These are phyloP conservation scores for Lycophotia porphyrea DNA, from an alignment of 2,888 invertebrate species.

Conservation along the genomic window DNA sequence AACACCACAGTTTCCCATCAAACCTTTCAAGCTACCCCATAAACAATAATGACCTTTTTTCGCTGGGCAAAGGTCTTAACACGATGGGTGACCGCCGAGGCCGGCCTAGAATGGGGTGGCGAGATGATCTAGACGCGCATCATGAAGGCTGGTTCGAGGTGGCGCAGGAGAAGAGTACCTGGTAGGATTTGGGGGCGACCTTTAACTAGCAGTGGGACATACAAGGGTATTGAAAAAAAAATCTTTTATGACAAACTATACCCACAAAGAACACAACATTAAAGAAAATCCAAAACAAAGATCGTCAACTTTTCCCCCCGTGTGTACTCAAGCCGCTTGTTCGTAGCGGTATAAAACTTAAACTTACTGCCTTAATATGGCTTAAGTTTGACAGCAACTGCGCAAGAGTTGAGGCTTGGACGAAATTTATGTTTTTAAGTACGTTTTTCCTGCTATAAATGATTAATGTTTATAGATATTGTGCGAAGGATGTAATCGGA, in stretches of 20 bases:
- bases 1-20: background rate
- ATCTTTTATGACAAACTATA: no score
- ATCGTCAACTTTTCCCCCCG: conserved; percentile 11
- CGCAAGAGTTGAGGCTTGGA: conserved; percentile 59
- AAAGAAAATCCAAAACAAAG: background rate
- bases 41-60: background rate
- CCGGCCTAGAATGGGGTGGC: no score
- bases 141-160: no score
- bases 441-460: conserved; percentile 49
- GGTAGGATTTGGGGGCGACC: no score
- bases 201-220: no score
- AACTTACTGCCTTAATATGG: conserved; percentile 69
- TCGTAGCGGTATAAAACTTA: conserved; percentile 66
- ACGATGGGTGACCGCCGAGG: no score
- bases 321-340: conserved; percentile 52
- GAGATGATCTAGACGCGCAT: no score
- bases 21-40: no score
- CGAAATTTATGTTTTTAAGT: conserved; percentile 61
- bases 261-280: background rate
- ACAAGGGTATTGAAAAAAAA: no score
- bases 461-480: conserved; percentile 33
- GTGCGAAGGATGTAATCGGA: background rate
- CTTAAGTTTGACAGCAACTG: conserved; percentile 68
- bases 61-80: no score
- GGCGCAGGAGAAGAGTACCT: no score